phyloP scores from a whole-genome alignment of 2,888 invertebrate species.

The Poecilobothrus nobilitatus region DNA sequence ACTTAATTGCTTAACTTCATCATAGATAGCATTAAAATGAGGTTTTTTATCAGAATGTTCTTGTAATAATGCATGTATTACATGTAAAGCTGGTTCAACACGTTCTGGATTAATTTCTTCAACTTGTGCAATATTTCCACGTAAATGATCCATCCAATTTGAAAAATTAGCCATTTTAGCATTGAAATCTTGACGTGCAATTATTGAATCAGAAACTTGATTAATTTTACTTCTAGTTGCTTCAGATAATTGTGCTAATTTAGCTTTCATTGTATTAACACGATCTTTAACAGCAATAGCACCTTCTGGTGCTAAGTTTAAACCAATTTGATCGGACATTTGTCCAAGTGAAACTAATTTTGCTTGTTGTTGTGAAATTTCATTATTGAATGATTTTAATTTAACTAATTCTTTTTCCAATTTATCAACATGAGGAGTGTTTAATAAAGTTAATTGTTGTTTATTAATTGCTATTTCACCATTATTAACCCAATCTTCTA shows the following conservation, averaged over 20 bases:
- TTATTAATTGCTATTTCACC: constrained; percentile 55
- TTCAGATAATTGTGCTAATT: constrained; percentile 67
- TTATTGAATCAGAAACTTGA: constrained; percentile 69
- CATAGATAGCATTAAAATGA: constrained; percentile 66
- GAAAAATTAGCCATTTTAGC: constrained; percentile 69
- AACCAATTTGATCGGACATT: constrained; percentile 68
- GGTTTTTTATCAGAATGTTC: constrained; percentile 80
- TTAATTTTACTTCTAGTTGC: constrained; percentile 67
- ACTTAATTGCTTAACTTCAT: constrained; percentile 72
- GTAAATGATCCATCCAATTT: constrained; percentile 69
- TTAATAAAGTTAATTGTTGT: constrained; percentile 50
- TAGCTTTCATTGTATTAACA: constrained; percentile 63
- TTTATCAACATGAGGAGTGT: constrained; percentile 64
- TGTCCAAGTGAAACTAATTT: constrained; percentile 72
- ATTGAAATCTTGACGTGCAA: constrained; percentile 74
- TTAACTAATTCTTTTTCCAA: constrained; percentile 67
- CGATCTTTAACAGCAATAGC: constrained; percentile 61
- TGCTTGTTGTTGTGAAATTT: constrained; percentile 77
- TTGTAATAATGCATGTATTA: constrained; percentile 69
- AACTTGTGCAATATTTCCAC: constrained; percentile 62
- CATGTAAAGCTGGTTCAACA: constrained; percentile 68
- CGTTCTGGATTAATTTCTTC: constrained; percentile 75
- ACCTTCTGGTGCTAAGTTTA: constrained; percentile 70
- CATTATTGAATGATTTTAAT: constrained; percentile 72
- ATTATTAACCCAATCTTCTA: constrained; percentile 67